Conservation (phyloP, 2,113 vertebrate genomes). For the Oreocharis arfaki region DNA sequence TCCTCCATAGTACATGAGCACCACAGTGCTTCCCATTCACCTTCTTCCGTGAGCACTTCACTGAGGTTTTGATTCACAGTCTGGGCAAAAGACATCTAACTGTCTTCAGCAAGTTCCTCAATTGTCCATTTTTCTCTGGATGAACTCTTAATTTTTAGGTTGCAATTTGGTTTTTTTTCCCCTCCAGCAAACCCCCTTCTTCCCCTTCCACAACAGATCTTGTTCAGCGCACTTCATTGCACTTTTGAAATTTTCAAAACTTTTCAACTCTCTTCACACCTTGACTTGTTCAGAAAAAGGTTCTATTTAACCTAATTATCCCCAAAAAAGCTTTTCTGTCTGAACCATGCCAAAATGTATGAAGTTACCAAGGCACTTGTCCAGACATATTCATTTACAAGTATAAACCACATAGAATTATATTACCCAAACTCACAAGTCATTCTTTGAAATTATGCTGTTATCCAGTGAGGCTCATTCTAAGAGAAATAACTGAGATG, state of each 20-base stretch:
- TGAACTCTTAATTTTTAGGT: background rate
- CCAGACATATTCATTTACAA: background rate
- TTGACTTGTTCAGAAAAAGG: background rate
- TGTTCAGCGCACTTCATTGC: background rate
- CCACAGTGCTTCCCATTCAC: background rate
- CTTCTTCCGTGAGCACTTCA: background rate
- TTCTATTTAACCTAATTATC: background rate
- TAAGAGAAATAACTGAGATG: background rate
- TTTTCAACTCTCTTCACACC: background rate
- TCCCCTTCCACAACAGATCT: background rate
- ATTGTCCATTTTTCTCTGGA: background rate
- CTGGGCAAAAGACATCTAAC: background rate
- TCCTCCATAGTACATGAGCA: fast-evolving
- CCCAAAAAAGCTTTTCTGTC: background rate
- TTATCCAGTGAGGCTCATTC: background rate
- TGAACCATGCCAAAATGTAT: background rate
- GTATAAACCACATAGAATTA: background rate
- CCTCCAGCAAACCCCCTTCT: background rate
- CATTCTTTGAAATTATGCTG: background rate
- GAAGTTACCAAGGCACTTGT: background rate
- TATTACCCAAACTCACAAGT: background rate
- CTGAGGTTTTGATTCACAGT: background rate
- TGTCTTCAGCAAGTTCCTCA: background rate
- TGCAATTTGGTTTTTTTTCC: background rate
- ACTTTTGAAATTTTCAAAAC: background rate